phyloP scores from a whole-genome alignment of 1,140 invertebrate genomes.

The Papilio dardanus region DNA sequence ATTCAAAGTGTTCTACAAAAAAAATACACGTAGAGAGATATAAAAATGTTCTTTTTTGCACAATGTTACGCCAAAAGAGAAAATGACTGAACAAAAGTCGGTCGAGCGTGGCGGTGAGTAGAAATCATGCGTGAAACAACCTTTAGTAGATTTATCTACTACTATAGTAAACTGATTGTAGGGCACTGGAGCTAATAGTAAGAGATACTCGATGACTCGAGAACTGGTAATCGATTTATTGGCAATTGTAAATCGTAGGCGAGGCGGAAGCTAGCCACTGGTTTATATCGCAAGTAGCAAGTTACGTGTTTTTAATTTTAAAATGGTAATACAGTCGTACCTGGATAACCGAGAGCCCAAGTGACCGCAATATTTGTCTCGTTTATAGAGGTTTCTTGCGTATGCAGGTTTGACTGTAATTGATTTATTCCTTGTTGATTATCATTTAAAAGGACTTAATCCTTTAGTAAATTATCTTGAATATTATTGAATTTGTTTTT shows the following conservation, averaged over 20 bases:
- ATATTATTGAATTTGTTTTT: neutral
- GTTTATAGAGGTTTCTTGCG: too few species aligned
- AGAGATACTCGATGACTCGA: slow-evolving; percentile 32
- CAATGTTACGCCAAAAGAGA: slow-evolving; percentile 45
- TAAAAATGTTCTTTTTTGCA: slow-evolving; percentile 38
- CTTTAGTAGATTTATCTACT: slow-evolving; percentile 58
- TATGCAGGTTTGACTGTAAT: too few species aligned
- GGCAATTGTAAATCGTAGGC: slow-evolving; percentile 19
- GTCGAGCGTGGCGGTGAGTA: slow-evolving; percentile 58
- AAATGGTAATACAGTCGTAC: too few species aligned
- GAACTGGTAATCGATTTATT: slow-evolving; percentile 33
- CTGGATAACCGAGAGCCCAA: too few species aligned
- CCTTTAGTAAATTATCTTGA: neutral
- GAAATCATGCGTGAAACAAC: slow-evolving; percentile 65
- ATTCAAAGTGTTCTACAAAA: neutral
- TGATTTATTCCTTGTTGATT: neutral
- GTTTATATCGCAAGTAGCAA: slow-evolving; percentile 1
- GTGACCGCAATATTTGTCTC: too few species aligned
- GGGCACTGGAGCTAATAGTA: slow-evolving; percentile 39
- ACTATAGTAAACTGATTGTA: slow-evolving; percentile 42
- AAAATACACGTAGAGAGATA: slow-evolving; percentile 28
- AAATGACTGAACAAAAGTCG: slow-evolving; percentile 62
- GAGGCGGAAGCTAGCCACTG: slow-evolving; percentile 4
- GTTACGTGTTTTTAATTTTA: neutral
- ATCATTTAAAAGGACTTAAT: neutral